Evolutionary conservation across 2,888 invertebrate species (phyloP).

Genomic region (Mythimna ferrago): DNA sequence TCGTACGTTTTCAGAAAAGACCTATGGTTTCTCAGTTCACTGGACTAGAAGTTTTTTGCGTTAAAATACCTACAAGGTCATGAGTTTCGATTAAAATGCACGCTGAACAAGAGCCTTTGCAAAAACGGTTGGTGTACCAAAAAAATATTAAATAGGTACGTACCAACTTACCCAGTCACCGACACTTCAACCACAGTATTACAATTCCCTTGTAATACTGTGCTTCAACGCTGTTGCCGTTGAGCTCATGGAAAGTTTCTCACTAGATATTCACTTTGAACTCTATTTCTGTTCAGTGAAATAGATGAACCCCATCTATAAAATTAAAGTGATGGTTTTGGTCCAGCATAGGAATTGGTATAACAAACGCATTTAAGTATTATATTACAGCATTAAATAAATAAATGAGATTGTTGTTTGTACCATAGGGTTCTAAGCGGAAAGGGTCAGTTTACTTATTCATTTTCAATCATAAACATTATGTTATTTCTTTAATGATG

Average conservation of each 20-base stretch:
- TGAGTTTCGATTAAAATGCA: neutral
- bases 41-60: conserved; percentile 5
- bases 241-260: neutral
- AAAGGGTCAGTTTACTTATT: neutral
- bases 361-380: neutral
- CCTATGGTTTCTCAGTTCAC: neutral
- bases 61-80: neutral
- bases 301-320: neutral
- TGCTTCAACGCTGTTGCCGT: neutral
- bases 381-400: too few relatives aligned
- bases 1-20: neutral
- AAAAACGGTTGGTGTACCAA: neutral
- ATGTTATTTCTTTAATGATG: too few relatives aligned
- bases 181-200: neutral
- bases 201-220: too few relatives aligned
- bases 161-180: neutral
- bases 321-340: neutral
- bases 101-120: neutral
- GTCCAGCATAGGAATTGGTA: neutral
- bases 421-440: neutral
- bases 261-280: neutral
- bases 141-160: too few relatives aligned
- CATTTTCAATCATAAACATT: neutral
- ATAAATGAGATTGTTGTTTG: too few relatives aligned
- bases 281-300: neutral